A percentile compares a stretch with the other conserved stretches of the same genome.
phyloP scores from a whole-genome alignment of 2,888 invertebrate species.

The Mimumesa dahlbomi region DNA sequence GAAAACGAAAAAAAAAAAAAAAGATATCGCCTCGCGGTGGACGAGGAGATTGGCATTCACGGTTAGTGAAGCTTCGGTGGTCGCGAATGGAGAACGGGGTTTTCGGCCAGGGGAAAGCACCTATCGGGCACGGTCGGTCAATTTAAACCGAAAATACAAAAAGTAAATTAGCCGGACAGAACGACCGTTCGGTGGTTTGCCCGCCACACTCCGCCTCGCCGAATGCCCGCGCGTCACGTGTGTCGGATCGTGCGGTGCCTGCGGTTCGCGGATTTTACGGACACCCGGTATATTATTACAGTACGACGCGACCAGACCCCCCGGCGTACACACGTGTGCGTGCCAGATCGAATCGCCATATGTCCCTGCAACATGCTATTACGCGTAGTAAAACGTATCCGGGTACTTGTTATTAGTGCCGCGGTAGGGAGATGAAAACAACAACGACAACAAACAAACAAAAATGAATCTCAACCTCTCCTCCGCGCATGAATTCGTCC shows the following conservation, averaged over 20 bases:
- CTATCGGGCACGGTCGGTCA: conserved; percentile 72
- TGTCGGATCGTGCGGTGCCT: conserved; percentile 74
- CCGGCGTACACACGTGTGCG: conserved; percentile 26
- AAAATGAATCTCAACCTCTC: too few relatives aligned
- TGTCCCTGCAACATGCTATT: conserved; percentile 31
- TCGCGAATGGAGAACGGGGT: conserved; percentile 69
- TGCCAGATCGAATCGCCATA: conserved; percentile 45
- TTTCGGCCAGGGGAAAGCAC: conserved; percentile 54
- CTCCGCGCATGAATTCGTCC: too few relatives aligned
- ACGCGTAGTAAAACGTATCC: conserved; percentile 15
- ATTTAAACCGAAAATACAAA: conserved; percentile 79
- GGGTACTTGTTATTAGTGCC: conserved; percentile 1
- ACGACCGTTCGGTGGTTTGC: conserved; percentile 68
- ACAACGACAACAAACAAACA: too few relatives aligned
- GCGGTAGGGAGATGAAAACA: too few relatives aligned
- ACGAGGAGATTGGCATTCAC: conserved; percentile 74
- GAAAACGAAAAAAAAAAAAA: conserved; percentile 20
- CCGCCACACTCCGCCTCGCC: conserved; percentile 36
- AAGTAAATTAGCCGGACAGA: conserved; percentile 78
- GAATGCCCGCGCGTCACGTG: conserved; percentile 73
- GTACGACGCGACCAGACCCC: background rate
- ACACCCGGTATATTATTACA: conserved; percentile 71
- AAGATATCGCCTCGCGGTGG: conserved; percentile 60
- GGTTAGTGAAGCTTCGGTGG: conserved; percentile 69
- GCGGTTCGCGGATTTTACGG: conserved; percentile 76